Evolutionary conservation across 2,113 vertebrate species (phyloP), one percentile per base, ranked within the genome.

Genomic region (Perca schrenkii): DNA sequence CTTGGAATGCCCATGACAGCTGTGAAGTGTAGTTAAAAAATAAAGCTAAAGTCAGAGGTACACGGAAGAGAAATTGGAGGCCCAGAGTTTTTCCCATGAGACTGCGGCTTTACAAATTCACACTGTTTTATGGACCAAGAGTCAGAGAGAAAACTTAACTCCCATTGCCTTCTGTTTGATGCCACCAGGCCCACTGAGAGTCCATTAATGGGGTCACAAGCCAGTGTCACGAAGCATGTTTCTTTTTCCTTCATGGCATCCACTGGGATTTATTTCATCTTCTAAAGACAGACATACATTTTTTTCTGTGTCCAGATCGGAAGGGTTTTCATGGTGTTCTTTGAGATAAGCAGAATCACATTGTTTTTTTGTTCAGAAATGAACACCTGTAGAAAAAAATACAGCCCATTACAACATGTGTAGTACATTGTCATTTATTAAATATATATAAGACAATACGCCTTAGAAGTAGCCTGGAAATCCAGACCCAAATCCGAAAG

Each of bases 161-260:
- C 56, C 68, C 60, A 52, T 84, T 64, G 75, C 77, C 75, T 72
- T 77, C 57, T 77, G 69, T 86, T 83, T 86, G 85, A 85, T 82
- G 82, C 71, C 81, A 73, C 52, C 71, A 46, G 25, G 70, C 74
- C 86, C 53, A n/a, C 60, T 49, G 86, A 89, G 82, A 91, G 86
- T 83, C 69, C 54, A 72, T 86, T 89, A 92, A 92, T 74, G 86
- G 90, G 86, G 89, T 92, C 92, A 83, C 82, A 85, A 86, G 85
- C 67, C 73, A 65, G 53, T 77, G 90, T 86, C 87, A 83, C 17
- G 4, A 84, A 77, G 82, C 63, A 73, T 80, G 83, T 91, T 87
- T 89, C 71, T 77, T 65, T 50, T 65, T 86, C 80, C 83, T 74
- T 69, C 10, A 31, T 74, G 77, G 61, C 47, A 14, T 66, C 43